Conservation (phyloP, 37 sponge, comb jelly and placozoan genomes). For the Bolinopsis microptera region DNA sequence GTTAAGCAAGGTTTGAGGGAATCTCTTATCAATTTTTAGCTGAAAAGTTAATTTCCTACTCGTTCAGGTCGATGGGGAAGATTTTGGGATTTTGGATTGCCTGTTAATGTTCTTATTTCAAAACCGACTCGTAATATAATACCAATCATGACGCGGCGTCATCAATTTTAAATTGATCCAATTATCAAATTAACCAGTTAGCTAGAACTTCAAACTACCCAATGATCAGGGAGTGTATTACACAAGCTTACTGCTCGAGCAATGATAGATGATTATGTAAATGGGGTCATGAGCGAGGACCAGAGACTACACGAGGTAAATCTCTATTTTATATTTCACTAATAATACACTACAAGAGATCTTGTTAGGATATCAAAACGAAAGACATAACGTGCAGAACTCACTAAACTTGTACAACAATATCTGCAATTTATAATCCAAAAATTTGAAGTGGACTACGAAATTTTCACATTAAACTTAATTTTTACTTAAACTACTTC, state of each 20-base stretch:
- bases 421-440: background rate
- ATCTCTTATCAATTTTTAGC: background rate
- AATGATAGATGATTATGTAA: constrained; percentile 91
- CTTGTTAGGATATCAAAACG: too few species aligned
- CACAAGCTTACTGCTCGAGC: constrained; percentile 96
- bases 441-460: too few species aligned
- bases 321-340: background rate
- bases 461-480: too few species aligned
- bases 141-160: too few species aligned
- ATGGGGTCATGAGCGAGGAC: constrained; percentile 81
- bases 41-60: background rate
- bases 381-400: too few species aligned
- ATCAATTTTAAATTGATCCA: too few species aligned
- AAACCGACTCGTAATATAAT: too few species aligned
- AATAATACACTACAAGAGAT: background rate
- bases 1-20: constrained; percentile 75
- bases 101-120: too few species aligned
- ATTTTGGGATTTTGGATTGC: too few species aligned
- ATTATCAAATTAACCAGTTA: background rate
- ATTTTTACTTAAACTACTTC: background rate
- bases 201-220: too few species aligned
- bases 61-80: too few species aligned
- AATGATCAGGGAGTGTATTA: constrained; percentile 70
- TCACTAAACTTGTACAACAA: too few species aligned
- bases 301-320: constrained; percentile 85